These are phyloP conservation scores for Schrankia costaestrigalis DNA, from an alignment of 2,888 invertebrate genomes.

Conservation along the genomic window DNA sequence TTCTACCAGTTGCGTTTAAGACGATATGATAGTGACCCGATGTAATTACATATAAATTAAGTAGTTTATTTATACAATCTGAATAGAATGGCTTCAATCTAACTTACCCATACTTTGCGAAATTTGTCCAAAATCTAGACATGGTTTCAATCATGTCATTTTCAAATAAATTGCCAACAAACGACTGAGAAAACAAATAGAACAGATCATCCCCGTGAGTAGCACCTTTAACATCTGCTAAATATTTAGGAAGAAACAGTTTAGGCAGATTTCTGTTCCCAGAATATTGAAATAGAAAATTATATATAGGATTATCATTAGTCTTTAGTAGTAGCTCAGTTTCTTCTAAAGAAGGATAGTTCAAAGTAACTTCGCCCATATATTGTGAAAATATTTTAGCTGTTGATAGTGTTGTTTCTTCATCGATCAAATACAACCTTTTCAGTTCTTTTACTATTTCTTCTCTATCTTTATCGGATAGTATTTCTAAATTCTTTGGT, in stretches of 20 bases:
- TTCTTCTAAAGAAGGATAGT: conserved; percentile 47
- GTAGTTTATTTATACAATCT: no score
- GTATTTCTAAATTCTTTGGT: conserved; percentile 56
- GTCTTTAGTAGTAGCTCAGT: conserved; percentile 46
- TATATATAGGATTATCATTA: conserved; percentile 48
- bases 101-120: conserved; percentile 62
- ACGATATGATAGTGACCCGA: no score
- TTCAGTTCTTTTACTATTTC: conserved; percentile 42
- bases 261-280: conserved; percentile 52
- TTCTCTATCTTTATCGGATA: conserved; percentile 32
- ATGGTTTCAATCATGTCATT: conserved; percentile 50
- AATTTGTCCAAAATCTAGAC: conserved; percentile 64
- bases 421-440: conserved; percentile 58
- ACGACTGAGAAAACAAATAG: conserved; percentile 54
- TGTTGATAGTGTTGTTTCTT: conserved; percentile 42
- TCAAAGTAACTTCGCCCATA: conserved; percentile 49
- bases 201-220: conserved; percentile 64
- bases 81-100: background rate
- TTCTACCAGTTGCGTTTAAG: no score
- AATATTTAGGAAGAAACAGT: conserved; percentile 23
- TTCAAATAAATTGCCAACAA: conserved; percentile 45
- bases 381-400: conserved; percentile 50
- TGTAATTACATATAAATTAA: no score
- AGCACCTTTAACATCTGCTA: conserved; percentile 42
- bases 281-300: conserved; percentile 52